Evolutionary conservation across 1,140 invertebrate species (phyloP), one percentile per base, ranked within the genome.

Genomic region (Euura lappo): DNA sequence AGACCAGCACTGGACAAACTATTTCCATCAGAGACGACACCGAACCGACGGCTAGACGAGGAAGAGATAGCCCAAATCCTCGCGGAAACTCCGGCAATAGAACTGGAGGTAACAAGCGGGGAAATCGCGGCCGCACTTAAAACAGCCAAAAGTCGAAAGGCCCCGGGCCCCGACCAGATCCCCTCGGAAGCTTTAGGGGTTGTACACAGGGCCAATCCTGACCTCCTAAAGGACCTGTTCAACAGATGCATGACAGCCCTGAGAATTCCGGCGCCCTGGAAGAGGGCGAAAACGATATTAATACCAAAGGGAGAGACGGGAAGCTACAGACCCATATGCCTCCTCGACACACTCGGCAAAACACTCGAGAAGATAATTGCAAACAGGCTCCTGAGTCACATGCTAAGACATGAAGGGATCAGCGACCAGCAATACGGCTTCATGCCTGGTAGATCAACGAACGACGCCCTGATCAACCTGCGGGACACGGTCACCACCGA

Each of bases 351-450:
- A 1, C 7, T 69, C 1, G 78, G 77, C 0, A 82, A 81, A 70
- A 60, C 79, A 4, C 69, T 74, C n/a, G 80, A 83, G 60, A 68
- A 42, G 3, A n/a, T 81, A 13, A 65, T 83, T 3, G 64, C 45
- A 45, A 46, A 5, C 0, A 70, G 77, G 44, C 47, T 80, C 10
- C 64, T 75, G 68, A 66, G 8, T 44, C 46, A 72, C 11, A 13
- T 78, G 0, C 67, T 74, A 45, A 11, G 60, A 1, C 65, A 65
- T 5, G 76, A 65, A 13, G 71, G 65, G 6, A 72, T 81, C 4
- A 76, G 75, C 1, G 8, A 47, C 3, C 76, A 70, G 42, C 85
- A 85, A 74, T 85, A 74, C 73, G 84, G 85, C 2, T 87, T 83
- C 67, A 67, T 78, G 51, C 67, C 70, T 71, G 79, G 80, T 3